Conservation (phyloP, 2,797 vertebrate genomes). For the Hippocampus kuda region DNA sequence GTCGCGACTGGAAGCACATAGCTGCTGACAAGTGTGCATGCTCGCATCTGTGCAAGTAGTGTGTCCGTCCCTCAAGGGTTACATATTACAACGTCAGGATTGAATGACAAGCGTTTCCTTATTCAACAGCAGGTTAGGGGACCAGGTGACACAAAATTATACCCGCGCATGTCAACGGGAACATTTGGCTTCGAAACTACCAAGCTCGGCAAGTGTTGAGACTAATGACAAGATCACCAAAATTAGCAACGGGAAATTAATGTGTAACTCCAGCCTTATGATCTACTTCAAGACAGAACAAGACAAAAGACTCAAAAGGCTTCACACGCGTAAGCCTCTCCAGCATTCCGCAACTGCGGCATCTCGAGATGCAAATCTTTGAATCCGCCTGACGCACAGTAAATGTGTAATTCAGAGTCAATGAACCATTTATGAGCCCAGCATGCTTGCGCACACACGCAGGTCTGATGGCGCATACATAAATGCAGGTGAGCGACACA, state of each 20-base stretch:
- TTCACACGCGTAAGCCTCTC: conserved; percentile 7
- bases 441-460: conserved; percentile 30
- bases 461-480: conserved; percentile 10
- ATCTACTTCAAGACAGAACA: conserved; percentile 13
- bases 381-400: conserved; percentile 22
- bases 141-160: conserved; percentile 15
- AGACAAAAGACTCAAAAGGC: conserved; percentile 11
- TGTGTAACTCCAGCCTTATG: conserved; percentile 21
- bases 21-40: conserved; percentile 15
- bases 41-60: conserved; percentile 8
- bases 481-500: conserved; percentile 27
- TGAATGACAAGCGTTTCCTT: conserved; percentile 32
- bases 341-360: conserved; percentile 9
- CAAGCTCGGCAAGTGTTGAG: conserved; percentile 28
- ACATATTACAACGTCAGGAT: conserved; percentile 27
- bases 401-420: conserved; percentile 13
- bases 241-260: conserved; percentile 23
- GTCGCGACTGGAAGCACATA: conserved; percentile 28
- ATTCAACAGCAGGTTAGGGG: conserved; percentile 20
- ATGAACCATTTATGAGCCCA: conserved; percentile 42
- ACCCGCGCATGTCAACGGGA: conserved; percentile 8
- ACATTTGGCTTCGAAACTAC: conserved; percentile 28
- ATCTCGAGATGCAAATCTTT: conserved; percentile 20
- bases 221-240: conserved; percentile 6
- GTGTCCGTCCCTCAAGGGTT: conserved; percentile 19